Evolutionary conservation across 1,140 invertebrate species (phyloP).

Genomic region (Leptonema lineaticorne): DNA sequence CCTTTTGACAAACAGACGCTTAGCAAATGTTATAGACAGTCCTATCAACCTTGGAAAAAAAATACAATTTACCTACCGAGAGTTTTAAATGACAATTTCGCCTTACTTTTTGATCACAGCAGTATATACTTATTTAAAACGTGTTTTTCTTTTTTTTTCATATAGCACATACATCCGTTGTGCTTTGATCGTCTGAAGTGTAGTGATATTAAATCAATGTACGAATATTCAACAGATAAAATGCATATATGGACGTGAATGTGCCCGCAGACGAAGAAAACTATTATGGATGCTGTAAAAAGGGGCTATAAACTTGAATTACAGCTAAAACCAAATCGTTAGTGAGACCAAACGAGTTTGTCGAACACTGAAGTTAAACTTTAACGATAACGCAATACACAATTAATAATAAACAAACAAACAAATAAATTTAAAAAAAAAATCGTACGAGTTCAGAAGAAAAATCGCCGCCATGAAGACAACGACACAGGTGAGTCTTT

Average conservation of each 20-base stretch:
- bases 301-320: conserved; percentile 25
- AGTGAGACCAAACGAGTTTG: not conserved
- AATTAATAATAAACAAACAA: not conserved
- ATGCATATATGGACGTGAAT: conserved; percentile 13
- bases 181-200: too few relatives aligned
- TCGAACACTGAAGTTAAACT: not conserved
- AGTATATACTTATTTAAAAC: too few relatives aligned
- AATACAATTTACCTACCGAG: too few relatives aligned
- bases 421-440: not conserved
- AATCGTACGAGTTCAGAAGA: not conserved
- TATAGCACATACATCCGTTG: too few relatives aligned
- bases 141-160: too few relatives aligned
- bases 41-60: too few relatives aligned
- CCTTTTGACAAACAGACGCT: too few relatives aligned
- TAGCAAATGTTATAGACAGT: too few relatives aligned
- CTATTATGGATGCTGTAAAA: conserved; percentile 30
- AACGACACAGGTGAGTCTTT: conserved; percentile 18
- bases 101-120: too few relatives aligned
- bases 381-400: not conserved
- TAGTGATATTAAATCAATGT: too few relatives aligned
- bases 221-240: not conserved
- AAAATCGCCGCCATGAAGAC: conserved; percentile 5
- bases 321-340: conserved; percentile 26
- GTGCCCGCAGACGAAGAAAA: not conserved
- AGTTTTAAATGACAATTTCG: too few relatives aligned